A percentile compares a stretch with the other conserved stretches of the same genome.
phyloP scores from a whole-genome alignment of 2,113 vertebrate genomes.

The Salvator merianae region DNA sequence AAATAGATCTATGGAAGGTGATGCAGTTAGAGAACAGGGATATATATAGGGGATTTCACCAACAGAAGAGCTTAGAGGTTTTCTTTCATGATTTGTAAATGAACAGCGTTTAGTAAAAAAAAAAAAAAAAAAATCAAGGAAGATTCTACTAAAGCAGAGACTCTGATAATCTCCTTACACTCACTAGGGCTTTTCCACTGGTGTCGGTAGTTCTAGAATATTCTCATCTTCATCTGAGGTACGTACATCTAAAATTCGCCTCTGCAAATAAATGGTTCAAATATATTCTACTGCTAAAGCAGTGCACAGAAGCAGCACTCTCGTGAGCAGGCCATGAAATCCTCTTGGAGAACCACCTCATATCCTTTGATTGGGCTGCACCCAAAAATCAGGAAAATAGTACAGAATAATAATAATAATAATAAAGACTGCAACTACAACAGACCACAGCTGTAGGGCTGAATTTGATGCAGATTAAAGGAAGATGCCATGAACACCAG shows the following conservation, averaged over 20 bases:
- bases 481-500: background rate
- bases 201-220: background rate
- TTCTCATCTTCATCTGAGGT: background rate
- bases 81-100: background rate
- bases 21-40: background rate
- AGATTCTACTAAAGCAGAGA: background rate
- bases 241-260: background rate
- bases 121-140: background rate
- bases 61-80: background rate
- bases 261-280: background rate
- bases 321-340: background rate
- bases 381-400: background rate
- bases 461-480: background rate
- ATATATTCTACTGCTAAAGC: background rate
- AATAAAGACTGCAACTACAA: background rate
- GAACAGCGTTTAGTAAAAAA: background rate
- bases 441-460: background rate
- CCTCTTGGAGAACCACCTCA: background rate
- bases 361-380: background rate
- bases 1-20: background rate
- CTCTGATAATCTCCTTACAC: background rate
- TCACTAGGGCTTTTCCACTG: background rate
- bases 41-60: background rate
- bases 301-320: background rate
- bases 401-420: background rate